phyloP scores from a whole-genome alignment of 1,140 invertebrate species.

The Drosophila persimilis region DNA sequence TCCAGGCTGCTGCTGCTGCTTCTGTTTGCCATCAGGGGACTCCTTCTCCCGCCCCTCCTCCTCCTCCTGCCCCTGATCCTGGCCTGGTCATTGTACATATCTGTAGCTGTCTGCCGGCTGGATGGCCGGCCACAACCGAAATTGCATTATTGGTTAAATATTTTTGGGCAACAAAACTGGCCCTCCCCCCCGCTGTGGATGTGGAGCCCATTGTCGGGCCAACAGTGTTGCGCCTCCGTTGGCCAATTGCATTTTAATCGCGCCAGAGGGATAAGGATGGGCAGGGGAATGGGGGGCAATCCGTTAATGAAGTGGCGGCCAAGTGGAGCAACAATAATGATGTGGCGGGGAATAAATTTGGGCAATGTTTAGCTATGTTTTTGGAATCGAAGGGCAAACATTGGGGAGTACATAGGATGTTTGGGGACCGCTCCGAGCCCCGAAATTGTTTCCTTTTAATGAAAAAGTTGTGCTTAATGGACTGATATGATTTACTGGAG shows the following conservation, averaged over 20 bases:
- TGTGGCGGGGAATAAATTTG: conserved; percentile 25
- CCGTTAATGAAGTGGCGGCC: conserved; percentile 58
- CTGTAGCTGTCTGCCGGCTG: conserved; percentile 9
- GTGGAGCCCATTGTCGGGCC: conserved; percentile 7
- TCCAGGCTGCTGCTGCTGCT: conserved; percentile 10
- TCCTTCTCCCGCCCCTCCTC: no score
- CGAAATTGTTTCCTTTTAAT: no score
- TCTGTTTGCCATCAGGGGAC: conserved; percentile 5
- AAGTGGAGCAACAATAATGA: conserved; percentile 30
- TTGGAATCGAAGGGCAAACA: conserved; percentile 6
- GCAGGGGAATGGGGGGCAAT: not conserved
- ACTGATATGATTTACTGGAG: no score
- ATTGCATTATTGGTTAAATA: conserved; percentile 63
- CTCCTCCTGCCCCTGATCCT: no score
- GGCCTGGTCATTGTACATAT: conserved; percentile 7
- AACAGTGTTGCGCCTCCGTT: conserved; percentile 14
- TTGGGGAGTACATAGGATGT: not conserved
- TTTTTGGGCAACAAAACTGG: conserved; percentile 40
- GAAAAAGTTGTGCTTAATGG: no score
- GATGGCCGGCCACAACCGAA: conserved; percentile 26
- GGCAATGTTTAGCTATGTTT: not conserved
- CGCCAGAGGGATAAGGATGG: not conserved
- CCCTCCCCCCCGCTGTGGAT: no score
- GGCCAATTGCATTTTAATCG: conserved; percentile 63
- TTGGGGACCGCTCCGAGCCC: no score